Evolutionary conservation across 2,797 vertebrate genomes (phyloP).

Genomic region (Enteromius radiatus): DNA sequence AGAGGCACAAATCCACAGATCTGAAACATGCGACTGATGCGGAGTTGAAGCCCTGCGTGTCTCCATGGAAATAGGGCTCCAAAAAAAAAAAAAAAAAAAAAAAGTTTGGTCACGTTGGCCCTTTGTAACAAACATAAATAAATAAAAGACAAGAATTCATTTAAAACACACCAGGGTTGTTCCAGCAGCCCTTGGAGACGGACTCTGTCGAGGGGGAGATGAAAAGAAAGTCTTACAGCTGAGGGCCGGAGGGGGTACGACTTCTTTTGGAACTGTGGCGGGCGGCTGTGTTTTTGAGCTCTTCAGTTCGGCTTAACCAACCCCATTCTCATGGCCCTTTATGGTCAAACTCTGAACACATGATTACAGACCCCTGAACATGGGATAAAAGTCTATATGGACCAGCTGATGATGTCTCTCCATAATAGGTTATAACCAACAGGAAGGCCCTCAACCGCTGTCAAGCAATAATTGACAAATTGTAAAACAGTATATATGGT

Average conservation of each 20-base stretch:
- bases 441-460: neutral
- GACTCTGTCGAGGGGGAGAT: slow-evolving; percentile 58
- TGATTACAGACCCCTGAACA: slow-evolving; percentile 28
- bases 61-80: slow-evolving; percentile 63
- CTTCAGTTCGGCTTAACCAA: slow-evolving; percentile 35
- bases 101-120: slow-evolving; percentile 64
- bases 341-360: slow-evolving; percentile 51
- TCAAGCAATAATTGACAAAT: neutral
- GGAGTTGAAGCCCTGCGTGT: slow-evolving; percentile 44
- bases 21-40: slow-evolving; percentile 59
- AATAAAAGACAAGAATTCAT: slow-evolving; percentile 68
- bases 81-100: neutral
- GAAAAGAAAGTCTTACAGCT: slow-evolving; percentile 56
- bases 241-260: slow-evolving; percentile 39
- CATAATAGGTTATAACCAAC: slow-evolving; percentile 29
- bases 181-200: slow-evolving; percentile 55
- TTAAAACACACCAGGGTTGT: slow-evolving; percentile 68
- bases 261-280: slow-evolving; percentile 46
- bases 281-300: slow-evolving; percentile 20
- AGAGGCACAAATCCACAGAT: slow-evolving; percentile 50
- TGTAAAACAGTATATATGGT: neutral
- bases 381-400: slow-evolving; percentile 17
- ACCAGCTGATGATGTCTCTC: slow-evolving; percentile 3
- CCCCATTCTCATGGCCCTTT: slow-evolving; percentile 59
- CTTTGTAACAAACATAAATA: slow-evolving; percentile 74